These are phyloP conservation scores for Agrochola lychnidis DNA, from an alignment of 2,888 invertebrate genomes.

Conservation along the genomic window DNA sequence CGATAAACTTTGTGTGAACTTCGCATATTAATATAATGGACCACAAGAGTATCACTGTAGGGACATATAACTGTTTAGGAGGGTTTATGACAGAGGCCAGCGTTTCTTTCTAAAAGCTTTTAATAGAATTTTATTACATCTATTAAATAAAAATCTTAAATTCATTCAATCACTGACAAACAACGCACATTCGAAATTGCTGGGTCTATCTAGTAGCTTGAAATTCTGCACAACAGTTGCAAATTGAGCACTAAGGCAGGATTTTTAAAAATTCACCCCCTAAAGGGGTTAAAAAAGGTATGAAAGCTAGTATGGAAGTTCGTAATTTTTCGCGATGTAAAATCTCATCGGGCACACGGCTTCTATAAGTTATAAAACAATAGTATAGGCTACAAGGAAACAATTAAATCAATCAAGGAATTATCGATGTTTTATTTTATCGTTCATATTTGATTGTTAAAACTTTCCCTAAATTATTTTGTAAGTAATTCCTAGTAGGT, in stretches of 20 bases:
- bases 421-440: conserved; percentile 6
- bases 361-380: not conserved
- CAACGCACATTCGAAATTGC: not conserved
- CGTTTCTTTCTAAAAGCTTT: conserved; percentile 13
- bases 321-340: not conserved
- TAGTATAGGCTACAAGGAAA: not conserved
- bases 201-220: not conserved
- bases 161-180: not conserved
- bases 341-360: not conserved
- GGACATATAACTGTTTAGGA: conserved; percentile 5
- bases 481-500: not conserved
- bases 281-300: not conserved
- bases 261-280: not conserved
- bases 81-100: no score
- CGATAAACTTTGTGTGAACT: conserved; percentile 51
- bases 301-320: not conserved
- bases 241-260: not conserved
- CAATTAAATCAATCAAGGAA: not conserved
- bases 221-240: not conserved
- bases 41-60: conserved; percentile 8
- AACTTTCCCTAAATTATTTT: not conserved
- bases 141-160: not conserved
- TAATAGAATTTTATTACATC: not conserved
- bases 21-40: conserved; percentile 43
- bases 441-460: not conserved